Conservation (phyloP, 2,113 vertebrate species). For the Mionectes macconnelli region DNA sequence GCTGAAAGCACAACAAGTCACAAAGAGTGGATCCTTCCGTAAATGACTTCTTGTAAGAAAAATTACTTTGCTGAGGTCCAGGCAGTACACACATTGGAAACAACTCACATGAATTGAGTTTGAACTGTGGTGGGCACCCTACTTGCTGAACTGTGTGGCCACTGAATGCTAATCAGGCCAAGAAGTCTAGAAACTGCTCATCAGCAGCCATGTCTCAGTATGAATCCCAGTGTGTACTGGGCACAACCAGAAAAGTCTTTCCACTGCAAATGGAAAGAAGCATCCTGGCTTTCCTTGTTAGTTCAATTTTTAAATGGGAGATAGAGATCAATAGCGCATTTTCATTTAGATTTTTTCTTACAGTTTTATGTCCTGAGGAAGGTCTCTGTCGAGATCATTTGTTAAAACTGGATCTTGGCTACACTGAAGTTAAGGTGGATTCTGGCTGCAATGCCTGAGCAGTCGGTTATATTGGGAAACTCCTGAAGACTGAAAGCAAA, state of each 20-base stretch:
- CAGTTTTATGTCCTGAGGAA: slow-evolving; percentile 4
- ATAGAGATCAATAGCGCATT: background rate
- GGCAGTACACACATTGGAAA: background rate
- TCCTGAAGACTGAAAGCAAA: background rate
- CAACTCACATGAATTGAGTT: background rate
- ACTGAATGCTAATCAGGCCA: background rate
- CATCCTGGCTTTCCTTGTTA: background rate
- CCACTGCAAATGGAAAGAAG: background rate
- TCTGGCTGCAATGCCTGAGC: background rate
- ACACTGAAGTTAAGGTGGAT: background rate
- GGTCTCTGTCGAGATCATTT: background rate
- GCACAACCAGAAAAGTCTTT: background rate
- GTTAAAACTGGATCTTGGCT: background rate
- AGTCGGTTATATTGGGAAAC: background rate
- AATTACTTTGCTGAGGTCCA: background rate
- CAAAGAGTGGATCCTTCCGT: background rate
- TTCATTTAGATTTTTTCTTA: slow-evolving; percentile 22
- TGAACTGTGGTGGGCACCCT: background rate
- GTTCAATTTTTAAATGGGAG: background rate
- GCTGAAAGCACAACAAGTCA: background rate
- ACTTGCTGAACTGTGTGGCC: background rate
- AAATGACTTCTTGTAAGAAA: background rate
- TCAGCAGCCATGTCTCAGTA: background rate
- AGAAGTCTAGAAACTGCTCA: background rate
- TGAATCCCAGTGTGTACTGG: background rate